Percentiles rank a stretch among this genome's conserved stretches.
Evolutionary conservation across 2,113 vertebrate species (phyloP).

Genomic region (Alexandromys fortis): DNA sequence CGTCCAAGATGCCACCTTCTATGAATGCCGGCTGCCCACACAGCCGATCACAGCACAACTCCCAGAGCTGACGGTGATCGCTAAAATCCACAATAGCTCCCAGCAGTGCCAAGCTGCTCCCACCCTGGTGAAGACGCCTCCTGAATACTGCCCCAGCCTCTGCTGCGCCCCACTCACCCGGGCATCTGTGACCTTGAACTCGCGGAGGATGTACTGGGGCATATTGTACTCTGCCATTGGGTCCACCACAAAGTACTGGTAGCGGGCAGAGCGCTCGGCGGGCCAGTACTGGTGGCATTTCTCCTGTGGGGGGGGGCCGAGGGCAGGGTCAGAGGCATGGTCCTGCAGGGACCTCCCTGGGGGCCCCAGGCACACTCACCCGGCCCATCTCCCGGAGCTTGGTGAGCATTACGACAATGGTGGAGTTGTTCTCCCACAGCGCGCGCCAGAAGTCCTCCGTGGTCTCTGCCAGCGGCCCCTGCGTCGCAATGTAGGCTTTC

Average conservation of each 20-base stretch:
- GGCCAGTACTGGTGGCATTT: conserved; percentile 99
- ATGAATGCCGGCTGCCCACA: no score
- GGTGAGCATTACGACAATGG: conserved; percentile 98
- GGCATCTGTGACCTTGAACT: conserved; percentile 99
- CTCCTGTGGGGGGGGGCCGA: conserved; percentile 85
- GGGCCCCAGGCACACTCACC: conserved; percentile 80
- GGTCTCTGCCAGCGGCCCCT: conserved; percentile 97
- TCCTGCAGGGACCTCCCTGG: rapidly evolving
- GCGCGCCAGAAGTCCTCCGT: conserved; percentile 99
- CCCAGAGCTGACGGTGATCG: not conserved
- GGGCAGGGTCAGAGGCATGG: not conserved
- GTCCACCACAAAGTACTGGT: conserved; percentile 99
- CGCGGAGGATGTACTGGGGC: conserved; percentile 98
- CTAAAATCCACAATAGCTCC: not conserved
- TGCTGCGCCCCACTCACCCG: conserved; percentile 88
- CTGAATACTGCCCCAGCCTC: not conserved
- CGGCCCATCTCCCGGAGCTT: conserved; percentile 97
- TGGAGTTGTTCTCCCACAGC: conserved; percentile 99
- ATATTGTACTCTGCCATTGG: conserved; percentile 99
- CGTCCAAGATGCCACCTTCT: not conserved
- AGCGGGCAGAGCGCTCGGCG: conserved; percentile 95
- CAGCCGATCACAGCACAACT: not conserved
- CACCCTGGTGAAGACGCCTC: no score
- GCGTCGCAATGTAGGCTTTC: conserved; percentile 97
- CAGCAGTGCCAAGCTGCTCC: not conserved